Evolutionary conservation across 1,140 invertebrate species (phyloP), one percentile per base, ranked within the genome.

Genomic region (Aphis gossypii): DNA sequence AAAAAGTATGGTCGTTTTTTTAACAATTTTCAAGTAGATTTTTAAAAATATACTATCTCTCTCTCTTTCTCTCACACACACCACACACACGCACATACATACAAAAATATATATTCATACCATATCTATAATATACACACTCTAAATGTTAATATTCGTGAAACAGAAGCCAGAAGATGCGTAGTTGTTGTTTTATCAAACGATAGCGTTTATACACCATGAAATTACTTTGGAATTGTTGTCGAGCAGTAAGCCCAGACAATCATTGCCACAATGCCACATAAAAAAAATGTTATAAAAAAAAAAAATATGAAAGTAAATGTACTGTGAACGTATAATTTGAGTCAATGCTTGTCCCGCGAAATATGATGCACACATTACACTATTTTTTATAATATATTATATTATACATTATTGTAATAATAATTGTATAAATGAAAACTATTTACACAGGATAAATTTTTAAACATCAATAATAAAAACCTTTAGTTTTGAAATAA

Each of bases 171-270:
- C 23, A 9, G 87, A 41, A 89, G 14, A 89, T 8, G 20, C 9
- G n/a, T 14, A 38, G 88, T 89, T 89, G n/a, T 89, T 38, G 88
- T 89, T 56, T 54, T 56, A 89, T 35, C 48, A 89, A 89, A 54
- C 8, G 51, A 21, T 35, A 41, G 88, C n/a, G 48, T 38, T 89
- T 89, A 89, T 89, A 56, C 21, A 89, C 88, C 88, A 54, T 89
- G 88, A 89, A 89, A 89, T 89, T 89, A 54, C 48, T 89, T 89
- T 56, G 51, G 51, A 25, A 89, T 89, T 56, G 88, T 89, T 41
- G 88, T 56, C 88, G 51, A 56, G 35, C 51, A 25, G 35, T 11
- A 30, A 56, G 14, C 21, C 35, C 51, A 48, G 25, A 89, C 54
- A 54, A 20, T 38, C 35, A 38, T 89, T 54, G 6, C 87, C 20